Percentiles rank a stretch among this genome's conserved stretches.
Conservation (phyloP, 2,113 vertebrate species). For the Antigone vipio region DNA sequence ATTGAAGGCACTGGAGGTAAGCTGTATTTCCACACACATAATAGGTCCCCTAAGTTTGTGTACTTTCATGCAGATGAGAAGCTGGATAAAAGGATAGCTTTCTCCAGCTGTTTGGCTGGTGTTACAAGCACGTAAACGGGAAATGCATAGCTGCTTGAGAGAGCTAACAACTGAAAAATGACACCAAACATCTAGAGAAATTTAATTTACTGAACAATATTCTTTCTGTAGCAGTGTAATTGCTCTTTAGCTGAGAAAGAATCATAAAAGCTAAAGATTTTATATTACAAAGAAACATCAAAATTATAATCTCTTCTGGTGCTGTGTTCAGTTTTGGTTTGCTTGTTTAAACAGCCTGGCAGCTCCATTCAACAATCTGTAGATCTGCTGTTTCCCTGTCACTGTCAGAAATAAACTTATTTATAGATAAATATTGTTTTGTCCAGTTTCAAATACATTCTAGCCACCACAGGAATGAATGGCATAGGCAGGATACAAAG, state of each 20-base stretch:
- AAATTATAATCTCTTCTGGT: not conserved
- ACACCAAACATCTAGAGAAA: not conserved
- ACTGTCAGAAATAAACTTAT: not conserved
- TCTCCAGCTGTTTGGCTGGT: not conserved
- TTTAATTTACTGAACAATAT: slow-evolving; percentile 31
- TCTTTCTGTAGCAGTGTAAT: not conserved
- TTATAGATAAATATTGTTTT: not conserved
- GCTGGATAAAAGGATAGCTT: not conserved
- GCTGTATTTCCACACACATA: not conserved
- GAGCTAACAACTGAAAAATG: not conserved
- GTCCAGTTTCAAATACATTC: not conserved
- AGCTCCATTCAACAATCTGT: not conserved
- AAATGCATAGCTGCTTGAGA: not conserved
- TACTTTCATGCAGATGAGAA: not conserved
- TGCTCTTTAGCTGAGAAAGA: slow-evolving; percentile 10
- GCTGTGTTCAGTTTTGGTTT: not conserved
- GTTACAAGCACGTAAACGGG: not conserved
- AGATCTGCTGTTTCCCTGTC: not conserved
- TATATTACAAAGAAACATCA: not conserved
- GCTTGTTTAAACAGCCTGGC: not conserved
- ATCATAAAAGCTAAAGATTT: not conserved
- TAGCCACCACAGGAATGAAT: not conserved
- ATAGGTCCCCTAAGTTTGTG: not conserved
- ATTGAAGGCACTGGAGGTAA: not conserved
- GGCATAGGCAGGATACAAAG: not conserved